These are phyloP conservation scores for Trilocha varians DNA, from an alignment of 2,888 invertebrate genomes.

Conservation along the genomic window DNA sequence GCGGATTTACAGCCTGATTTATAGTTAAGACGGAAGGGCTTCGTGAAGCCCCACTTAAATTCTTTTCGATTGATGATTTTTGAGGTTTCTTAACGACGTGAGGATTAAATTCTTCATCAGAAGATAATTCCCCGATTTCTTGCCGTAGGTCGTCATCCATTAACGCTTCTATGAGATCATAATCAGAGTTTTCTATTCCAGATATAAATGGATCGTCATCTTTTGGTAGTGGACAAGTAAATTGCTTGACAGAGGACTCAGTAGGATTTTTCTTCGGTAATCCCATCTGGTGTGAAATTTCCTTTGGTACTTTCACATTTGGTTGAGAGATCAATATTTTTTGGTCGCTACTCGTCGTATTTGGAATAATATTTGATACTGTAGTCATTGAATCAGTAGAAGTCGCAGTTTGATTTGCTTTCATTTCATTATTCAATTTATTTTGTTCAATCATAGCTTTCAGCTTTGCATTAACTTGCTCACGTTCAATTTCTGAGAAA, in stretches of 20 bases:
- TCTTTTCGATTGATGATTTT: neutral
- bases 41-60: neutral
- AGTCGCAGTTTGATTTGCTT: neutral
- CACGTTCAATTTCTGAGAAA: conserved; percentile 21
- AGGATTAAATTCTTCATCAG: conserved; percentile 36
- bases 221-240: conserved; percentile 19
- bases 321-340: neutral
- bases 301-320: neutral
- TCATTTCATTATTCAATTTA: neutral
- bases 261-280: neutral
- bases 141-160: conserved; percentile 58
- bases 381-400: too few species aligned
- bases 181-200: conserved; percentile 50
- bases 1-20: neutral
- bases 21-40: neutral
- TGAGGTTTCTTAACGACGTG: neutral
- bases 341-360: neutral
- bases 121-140: conserved; percentile 59
- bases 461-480: conserved; percentile 5
- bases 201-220: conserved; percentile 45
- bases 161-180: conserved; percentile 58
- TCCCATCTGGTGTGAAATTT: neutral
- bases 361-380: too few species aligned
- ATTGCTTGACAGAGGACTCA: conserved; percentile 14
- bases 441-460: neutral